Conservation (phyloP, 2,797 vertebrate genomes). For the Pseudomugil tenellus region DNA sequence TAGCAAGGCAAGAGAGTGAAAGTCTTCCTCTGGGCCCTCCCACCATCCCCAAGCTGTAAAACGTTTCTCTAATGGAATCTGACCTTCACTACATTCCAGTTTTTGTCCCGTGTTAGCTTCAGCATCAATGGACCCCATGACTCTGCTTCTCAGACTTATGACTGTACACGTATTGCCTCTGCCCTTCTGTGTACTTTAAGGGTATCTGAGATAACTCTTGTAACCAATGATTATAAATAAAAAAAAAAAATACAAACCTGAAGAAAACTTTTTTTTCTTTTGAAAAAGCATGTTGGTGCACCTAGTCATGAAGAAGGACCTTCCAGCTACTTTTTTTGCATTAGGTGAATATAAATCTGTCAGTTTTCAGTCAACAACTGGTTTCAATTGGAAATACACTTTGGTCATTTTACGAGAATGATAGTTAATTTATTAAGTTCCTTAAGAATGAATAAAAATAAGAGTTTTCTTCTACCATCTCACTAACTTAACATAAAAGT, state of each 20-base stretch:
- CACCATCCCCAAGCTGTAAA: slow-evolving; percentile 64
- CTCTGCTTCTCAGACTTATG: slow-evolving; percentile 33
- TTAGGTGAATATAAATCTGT: not conserved
- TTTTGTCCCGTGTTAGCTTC: slow-evolving; percentile 69
- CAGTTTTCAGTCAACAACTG: not conserved
- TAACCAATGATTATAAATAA: not conserved
- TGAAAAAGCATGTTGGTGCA: not conserved
- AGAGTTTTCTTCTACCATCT: not conserved
- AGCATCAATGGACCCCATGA: slow-evolving; percentile 48
- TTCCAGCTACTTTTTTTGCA: not conserved
- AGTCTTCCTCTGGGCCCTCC: slow-evolving; percentile 64
- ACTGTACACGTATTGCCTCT: slow-evolving; percentile 8
- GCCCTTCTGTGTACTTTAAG: not conserved
- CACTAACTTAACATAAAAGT: not conserved
- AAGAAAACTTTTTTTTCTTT: not conserved
- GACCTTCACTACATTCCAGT: slow-evolving; percentile 80
- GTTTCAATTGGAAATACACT: not conserved
- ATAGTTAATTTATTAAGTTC: not conserved
- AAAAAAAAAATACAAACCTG: slow-evolving; percentile 1
- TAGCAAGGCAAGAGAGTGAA: slow-evolving; percentile 71
- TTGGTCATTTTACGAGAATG: not conserved
- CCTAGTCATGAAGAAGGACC: not conserved
- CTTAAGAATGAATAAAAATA: not conserved
- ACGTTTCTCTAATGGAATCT: slow-evolving; percentile 77
- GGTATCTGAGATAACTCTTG: slow-evolving; percentile 3